phyloP scores from a whole-genome alignment of 92 coral and sea anemone species.

The Isaurus tuberculatus region DNA sequence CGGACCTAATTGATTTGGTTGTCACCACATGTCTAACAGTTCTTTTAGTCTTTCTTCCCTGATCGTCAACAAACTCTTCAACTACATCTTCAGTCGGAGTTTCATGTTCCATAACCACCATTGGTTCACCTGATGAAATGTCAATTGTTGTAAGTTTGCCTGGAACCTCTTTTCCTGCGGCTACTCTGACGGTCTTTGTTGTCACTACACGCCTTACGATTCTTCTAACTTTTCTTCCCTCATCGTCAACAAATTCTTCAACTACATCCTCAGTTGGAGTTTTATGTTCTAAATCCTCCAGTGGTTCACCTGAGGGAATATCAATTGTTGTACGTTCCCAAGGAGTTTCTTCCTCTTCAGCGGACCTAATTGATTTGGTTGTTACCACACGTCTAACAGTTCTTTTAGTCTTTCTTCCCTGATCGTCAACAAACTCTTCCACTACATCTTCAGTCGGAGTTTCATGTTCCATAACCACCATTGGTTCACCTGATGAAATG shows the following conservation, averaged over 20 bases:
- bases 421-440: slow-evolving; percentile 71
- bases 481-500: too few species aligned
- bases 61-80: slow-evolving; percentile 70
- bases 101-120: neutral
- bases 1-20: slow-evolving; percentile 23
- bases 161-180: slow-evolving; percentile 22
- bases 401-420: slow-evolving; percentile 64
- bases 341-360: neutral
- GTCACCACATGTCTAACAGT: slow-evolving; percentile 46
- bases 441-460: slow-evolving; percentile 51
- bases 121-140: too few species aligned
- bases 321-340: too few species aligned
- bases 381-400: slow-evolving; percentile 47
- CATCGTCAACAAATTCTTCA: slow-evolving; percentile 70
- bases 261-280: slow-evolving; percentile 57
- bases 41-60: slow-evolving; percentile 64
- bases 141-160: too few species aligned
- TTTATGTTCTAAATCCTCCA: too few species aligned
- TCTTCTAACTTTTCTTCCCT: slow-evolving; percentile 65
- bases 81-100: slow-evolving; percentile 51
- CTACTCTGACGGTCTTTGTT: slow-evolving; percentile 34
- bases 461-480: neutral
- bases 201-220: slow-evolving; percentile 49
- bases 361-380: slow-evolving; percentile 23
- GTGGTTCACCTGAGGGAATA: slow-evolving; percentile 1